Conservation (phyloP, 1,140 invertebrate species). For the Pseudomyrmex sp. region DNA sequence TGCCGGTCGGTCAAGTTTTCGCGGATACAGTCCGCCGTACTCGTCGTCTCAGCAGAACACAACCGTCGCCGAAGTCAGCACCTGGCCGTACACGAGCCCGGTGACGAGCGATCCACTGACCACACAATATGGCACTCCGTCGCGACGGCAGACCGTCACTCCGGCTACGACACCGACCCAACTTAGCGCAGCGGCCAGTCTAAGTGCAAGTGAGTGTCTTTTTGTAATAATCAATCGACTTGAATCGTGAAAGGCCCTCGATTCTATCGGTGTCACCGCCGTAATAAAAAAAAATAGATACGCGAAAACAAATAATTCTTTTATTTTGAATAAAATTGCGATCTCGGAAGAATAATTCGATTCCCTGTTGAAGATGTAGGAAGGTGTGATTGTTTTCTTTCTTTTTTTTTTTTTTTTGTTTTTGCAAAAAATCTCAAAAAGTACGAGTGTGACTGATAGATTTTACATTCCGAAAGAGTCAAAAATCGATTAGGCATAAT, state of each 20-base stretch:
- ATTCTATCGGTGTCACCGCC: too few species aligned
- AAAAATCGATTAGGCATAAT: not conserved
- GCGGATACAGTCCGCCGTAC: slow-evolving; percentile 78
- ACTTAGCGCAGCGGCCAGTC: slow-evolving; percentile 76
- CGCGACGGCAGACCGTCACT: slow-evolving; percentile 71
- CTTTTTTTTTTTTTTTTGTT: not conserved
- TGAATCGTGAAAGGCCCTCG: too few species aligned
- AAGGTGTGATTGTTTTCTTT: too few species aligned
- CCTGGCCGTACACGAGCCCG: slow-evolving; percentile 73
- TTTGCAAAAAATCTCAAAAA: not conserved
- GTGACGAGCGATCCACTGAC: slow-evolving; percentile 65
- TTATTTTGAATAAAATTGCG: too few species aligned
- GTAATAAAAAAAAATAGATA: too few species aligned
- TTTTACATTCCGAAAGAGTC: not conserved
- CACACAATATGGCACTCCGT: slow-evolving; percentile 65
- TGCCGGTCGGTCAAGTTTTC: slow-evolving; percentile 67
- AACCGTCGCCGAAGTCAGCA: slow-evolving; percentile 58
- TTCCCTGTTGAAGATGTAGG: too few species aligned
- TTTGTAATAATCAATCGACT: not conserved
- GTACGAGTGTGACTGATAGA: not conserved
- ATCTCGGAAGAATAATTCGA: not conserved
- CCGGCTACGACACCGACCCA: slow-evolving; percentile 62
- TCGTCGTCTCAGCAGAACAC: slow-evolving; percentile 70
- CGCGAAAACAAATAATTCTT: too few species aligned
- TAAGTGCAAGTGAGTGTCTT: slow-evolving; percentile 78